These are phyloP conservation scores for Monopterus albus DNA, from an alignment of 2,113 vertebrate species.

Conservation along the genomic window DNA sequence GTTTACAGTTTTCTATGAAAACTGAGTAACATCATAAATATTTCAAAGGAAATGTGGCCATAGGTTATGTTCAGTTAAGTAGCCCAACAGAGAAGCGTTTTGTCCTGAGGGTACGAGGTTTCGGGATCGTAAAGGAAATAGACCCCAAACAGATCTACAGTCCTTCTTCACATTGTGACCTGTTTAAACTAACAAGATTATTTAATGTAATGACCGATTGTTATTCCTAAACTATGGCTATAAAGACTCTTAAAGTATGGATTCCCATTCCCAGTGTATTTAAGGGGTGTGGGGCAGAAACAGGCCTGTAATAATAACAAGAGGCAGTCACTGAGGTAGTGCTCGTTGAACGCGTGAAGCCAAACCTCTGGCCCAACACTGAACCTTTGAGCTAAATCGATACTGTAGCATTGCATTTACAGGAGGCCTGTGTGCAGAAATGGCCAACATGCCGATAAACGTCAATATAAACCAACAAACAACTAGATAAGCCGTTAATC, in stretches of 20 bases:
- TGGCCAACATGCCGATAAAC: neutral
- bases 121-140: constrained; percentile 10
- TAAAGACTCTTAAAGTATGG: constrained; percentile 14
- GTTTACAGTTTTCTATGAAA: constrained; percentile 10
- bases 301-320: constrained; percentile 60
- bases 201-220: neutral
- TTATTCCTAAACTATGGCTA: neutral
- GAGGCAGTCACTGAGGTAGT: no score
- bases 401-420: neutral
- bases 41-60: constrained; percentile 11
- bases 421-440: neutral
- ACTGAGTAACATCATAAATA: constrained; percentile 14
- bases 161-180: constrained; percentile 17
- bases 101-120: constrained; percentile 23
- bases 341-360: neutral
- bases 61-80: constrained; percentile 11
- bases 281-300: constrained; percentile 25
- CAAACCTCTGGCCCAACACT: neutral
- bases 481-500: no score
- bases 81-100: constrained; percentile 13
- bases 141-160: constrained; percentile 2
- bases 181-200: constrained; percentile 13
- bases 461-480: no score
- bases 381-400: neutral
- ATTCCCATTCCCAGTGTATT: constrained; percentile 39